Conservation (phyloP, 2,113 vertebrate species). For the Heterotilapia buettikoferi region DNA sequence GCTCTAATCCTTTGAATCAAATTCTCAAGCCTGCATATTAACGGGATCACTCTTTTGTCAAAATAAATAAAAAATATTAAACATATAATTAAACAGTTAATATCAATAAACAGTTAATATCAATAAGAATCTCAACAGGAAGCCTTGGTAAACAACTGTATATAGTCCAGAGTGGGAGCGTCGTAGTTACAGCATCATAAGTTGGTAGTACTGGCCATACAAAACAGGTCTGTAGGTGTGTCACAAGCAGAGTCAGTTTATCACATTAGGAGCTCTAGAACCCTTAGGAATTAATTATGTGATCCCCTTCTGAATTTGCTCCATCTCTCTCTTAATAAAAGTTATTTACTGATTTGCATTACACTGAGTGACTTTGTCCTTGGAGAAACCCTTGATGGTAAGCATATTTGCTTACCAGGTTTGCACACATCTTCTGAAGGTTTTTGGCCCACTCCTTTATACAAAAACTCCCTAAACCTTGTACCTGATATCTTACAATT, state of each 20-base stretch:
- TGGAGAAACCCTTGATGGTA: background rate
- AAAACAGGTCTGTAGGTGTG: background rate
- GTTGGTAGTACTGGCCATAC: background rate
- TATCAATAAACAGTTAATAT: accelerated
- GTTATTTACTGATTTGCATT: too few relatives aligned
- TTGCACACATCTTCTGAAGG: background rate
- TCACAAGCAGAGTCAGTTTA: background rate
- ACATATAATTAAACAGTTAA: background rate
- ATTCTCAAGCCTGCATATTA: background rate
- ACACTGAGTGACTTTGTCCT: background rate
- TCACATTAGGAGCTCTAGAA: background rate
- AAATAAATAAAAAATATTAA: background rate
- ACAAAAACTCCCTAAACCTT: background rate
- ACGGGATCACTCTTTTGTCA: background rate
- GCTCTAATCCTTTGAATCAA: background rate
- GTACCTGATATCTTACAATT: background rate
- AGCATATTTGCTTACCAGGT: background rate
- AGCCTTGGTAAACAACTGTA: background rate
- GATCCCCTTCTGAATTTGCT: too few relatives aligned
- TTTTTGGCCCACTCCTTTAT: background rate
- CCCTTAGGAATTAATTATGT: too few relatives aligned
- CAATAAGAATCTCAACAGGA: background rate
- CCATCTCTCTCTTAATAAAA: too few relatives aligned
- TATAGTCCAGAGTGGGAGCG: background rate
- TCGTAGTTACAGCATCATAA: background rate